Evolutionary conservation across 2,113 vertebrate species (phyloP), one percentile per base, ranked within the genome.

Genomic region (Ceyx melanurus): DNA sequence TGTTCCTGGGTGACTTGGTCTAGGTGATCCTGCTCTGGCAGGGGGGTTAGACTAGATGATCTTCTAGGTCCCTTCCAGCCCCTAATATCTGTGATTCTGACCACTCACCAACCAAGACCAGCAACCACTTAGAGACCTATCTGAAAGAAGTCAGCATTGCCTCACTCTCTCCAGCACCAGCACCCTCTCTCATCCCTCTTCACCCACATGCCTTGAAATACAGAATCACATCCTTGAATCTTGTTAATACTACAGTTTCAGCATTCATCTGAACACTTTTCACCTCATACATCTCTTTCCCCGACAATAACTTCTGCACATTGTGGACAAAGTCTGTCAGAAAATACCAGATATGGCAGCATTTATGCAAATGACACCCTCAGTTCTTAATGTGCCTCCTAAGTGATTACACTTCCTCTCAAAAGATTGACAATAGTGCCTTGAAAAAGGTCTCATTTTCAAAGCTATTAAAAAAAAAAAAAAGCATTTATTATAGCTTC

Each of bases 321-420:
- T 0, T 2, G 19, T 53, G 8, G 4, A 11, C 1, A 45, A 10
- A 42, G 15, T 6, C 37, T 13, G 53, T 31, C 50, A 62, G 25
- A 77, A 86, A 19, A 60, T 12, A 46, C 21, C 6, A 37, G 8
- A 40, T 5, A 2, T 3, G 4, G 26, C 37, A 75, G 14, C 31
- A 31, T n/a, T 57, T 13, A 40, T 2, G 4, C 29, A 33, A 83
- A 19, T 11, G 21, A 50, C 2, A 37, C 13, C 12, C 46, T 66
- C n/a, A n/a, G 40, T 51, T 81, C 68, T 31, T 53, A 4, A n/a
- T 22, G 12, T 11, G 26, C 33, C 31, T 56, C 51, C 8, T 11
- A 10, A 35, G 15, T 10, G 1, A 56, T 45, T 25, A 33, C 9
- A 16, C 10, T 26, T 62, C 25, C 10, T 15, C 25, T 46, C 58